phyloP scores from a whole-genome alignment of 2,113 vertebrate genomes.

The Serilophus lunatus region DNA sequence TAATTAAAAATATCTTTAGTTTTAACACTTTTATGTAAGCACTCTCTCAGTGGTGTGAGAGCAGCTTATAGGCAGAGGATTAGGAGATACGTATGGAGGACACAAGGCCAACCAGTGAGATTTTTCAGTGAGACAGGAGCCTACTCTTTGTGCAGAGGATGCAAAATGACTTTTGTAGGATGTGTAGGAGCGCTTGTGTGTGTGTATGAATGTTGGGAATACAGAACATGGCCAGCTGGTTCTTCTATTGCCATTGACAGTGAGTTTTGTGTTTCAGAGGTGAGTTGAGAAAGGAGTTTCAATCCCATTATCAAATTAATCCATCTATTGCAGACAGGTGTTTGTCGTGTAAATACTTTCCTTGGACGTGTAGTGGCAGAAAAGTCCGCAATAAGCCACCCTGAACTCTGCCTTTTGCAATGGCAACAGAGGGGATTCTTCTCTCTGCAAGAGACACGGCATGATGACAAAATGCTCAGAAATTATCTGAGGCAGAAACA shows the following conservation, averaged over 20 bases:
- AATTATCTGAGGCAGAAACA: neutral
- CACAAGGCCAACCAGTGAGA: neutral
- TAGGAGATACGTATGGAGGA: neutral
- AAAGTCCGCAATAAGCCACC: neutral
- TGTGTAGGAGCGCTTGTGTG: neutral
- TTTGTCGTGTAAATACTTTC: neutral
- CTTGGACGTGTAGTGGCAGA: neutral
- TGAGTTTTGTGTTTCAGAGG: neutral
- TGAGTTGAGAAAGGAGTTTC: neutral
- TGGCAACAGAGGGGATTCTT: neutral
- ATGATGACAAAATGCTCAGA: neutral
- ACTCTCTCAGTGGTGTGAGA: neutral
- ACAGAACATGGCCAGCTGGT: neutral
- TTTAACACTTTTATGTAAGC: neutral
- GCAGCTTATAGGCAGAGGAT: neutral
- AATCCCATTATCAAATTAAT: neutral
- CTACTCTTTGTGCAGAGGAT: neutral
- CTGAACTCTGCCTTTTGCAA: neutral
- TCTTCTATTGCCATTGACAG: neutral
- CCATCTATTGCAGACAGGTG: neutral
- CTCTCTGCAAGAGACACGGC: neutral
- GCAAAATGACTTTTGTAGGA: neutral
- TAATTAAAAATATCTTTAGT: neutral
- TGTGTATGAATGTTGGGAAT: neutral
- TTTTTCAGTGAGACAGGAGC: neutral